A percentile compares a stretch with the other conserved stretches of the same genome.
These are phyloP conservation scores for Petrolisthes manimaculis DNA, from an alignment of 2,888 invertebrate species.

Conservation along the genomic window DNA sequence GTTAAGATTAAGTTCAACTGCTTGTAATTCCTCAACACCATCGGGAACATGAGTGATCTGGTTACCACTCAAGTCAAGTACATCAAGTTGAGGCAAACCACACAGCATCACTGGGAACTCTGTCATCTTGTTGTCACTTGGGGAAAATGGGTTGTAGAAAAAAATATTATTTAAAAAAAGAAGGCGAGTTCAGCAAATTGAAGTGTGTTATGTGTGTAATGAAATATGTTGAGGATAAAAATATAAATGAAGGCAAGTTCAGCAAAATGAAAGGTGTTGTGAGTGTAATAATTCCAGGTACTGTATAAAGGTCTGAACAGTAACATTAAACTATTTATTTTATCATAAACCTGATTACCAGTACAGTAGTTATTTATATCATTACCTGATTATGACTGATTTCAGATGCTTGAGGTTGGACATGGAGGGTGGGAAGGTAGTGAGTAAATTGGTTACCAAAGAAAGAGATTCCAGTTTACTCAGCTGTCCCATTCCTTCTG, in stretches of 20 bases:
- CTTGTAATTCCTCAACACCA: conserved; percentile 68
- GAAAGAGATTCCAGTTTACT: conserved; percentile 73
- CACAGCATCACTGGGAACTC: conserved; percentile 86
- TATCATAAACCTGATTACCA: not conserved
- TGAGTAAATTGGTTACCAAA: conserved; percentile 70
- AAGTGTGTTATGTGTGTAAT: too few relatives aligned
- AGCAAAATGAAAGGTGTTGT: too few relatives aligned
- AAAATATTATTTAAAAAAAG: too few relatives aligned
- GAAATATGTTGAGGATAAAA: too few relatives aligned
- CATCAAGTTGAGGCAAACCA: conserved; percentile 84
- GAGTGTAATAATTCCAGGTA: too few relatives aligned
- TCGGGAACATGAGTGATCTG: conserved; percentile 77
- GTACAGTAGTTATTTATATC: not conserved
- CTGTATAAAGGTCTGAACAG: too few relatives aligned
- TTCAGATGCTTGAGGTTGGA: conserved; percentile 70
- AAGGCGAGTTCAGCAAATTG: too few relatives aligned
- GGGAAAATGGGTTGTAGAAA: too few relatives aligned
- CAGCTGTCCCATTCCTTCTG: conserved; percentile 72
- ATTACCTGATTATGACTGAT: conserved; percentile 68
- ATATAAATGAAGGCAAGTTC: too few relatives aligned
- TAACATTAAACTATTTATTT: conserved; percentile 68
- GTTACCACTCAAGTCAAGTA: conserved; percentile 90
- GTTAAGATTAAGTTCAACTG: conserved; percentile 87
- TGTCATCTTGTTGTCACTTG: conserved; percentile 79
- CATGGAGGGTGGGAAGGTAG: conserved; percentile 70